Evolutionary conservation across 1,140 invertebrate species (phyloP).

Genomic region (Triops longicaudatus): DNA sequence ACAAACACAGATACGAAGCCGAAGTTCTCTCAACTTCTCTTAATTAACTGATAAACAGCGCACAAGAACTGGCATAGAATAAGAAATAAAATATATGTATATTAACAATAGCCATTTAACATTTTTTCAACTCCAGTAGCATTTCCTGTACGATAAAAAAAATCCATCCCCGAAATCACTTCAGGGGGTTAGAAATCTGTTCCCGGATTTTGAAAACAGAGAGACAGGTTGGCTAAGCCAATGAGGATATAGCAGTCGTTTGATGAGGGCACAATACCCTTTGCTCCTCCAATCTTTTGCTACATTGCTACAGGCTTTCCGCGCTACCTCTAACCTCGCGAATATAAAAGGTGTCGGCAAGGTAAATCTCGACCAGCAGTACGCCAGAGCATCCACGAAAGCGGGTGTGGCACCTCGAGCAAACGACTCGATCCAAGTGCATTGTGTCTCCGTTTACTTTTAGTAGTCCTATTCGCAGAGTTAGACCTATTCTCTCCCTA

Average conservation of each 20-base stretch:
- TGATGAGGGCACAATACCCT: neutral
- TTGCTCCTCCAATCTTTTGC: neutral
- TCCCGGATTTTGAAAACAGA: neutral
- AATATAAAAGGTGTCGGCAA: constrained; percentile 12
- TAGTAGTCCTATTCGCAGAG: too few species aligned
- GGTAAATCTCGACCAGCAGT: neutral
- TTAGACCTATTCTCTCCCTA: too few species aligned
- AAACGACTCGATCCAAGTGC: neutral
- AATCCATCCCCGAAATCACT: neutral
- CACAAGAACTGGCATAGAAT: too few species aligned
- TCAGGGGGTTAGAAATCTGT: neutral
- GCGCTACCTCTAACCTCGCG: neutral
- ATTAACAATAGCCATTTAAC: too few species aligned
- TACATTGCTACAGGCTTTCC: neutral
- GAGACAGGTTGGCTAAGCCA: neutral
- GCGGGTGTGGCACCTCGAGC: neutral
- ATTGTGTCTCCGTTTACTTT: neutral
- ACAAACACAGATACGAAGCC: too few species aligned
- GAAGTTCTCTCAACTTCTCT: too few species aligned
- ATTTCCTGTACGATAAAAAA: too few species aligned
- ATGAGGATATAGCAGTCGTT: neutral
- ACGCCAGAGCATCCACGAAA: neutral
- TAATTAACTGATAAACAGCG: too few species aligned
- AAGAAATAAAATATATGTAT: too few species aligned
- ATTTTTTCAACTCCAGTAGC: too few species aligned